Evolutionary conservation across 2,888 invertebrate genomes (phyloP).

Genomic region (Horisme vitalbata): DNA sequence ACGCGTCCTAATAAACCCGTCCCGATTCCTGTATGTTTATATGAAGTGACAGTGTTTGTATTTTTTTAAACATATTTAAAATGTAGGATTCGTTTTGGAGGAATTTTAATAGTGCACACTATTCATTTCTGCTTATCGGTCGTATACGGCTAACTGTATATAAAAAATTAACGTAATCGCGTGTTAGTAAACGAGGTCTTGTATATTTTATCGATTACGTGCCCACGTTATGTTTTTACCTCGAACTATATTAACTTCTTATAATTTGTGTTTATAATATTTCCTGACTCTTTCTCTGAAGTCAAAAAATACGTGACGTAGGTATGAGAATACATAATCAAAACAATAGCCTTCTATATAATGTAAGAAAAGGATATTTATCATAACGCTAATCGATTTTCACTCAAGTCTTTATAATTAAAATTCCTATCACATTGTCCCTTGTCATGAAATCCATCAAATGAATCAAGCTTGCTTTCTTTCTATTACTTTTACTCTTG

Average conservation of each 20-base stretch:
- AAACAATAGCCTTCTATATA: no score
- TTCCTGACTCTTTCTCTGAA: neutral
- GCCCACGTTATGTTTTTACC: slow-evolving; percentile 34
- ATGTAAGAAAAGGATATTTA: slow-evolving; percentile 20
- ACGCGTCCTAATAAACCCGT: slow-evolving; percentile 64
- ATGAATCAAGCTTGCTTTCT: slow-evolving; percentile 22
- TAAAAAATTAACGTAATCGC: slow-evolving; percentile 42
- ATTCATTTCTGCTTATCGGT: slow-evolving; percentile 38
- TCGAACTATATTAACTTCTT: slow-evolving; percentile 12
- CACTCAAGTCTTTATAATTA: slow-evolving; percentile 43
- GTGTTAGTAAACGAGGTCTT: slow-evolving; percentile 52
- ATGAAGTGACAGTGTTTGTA: slow-evolving; percentile 48
- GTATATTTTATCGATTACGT: slow-evolving; percentile 52
- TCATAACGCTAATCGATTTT: slow-evolving; percentile 38
- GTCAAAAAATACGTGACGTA: no score
- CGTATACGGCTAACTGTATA: slow-evolving; percentile 30
- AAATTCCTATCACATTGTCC: slow-evolving; percentile 50
- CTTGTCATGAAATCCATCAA: slow-evolving; percentile 32
- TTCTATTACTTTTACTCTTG: no score
- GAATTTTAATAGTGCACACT: slow-evolving; percentile 35
- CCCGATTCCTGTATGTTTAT: slow-evolving; percentile 52
- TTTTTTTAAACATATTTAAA: slow-evolving; percentile 4
- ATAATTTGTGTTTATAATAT: slow-evolving; percentile 14
- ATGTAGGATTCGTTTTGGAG: slow-evolving; percentile 34
- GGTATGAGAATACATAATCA: no score